These are phyloP conservation scores for Ptilodon capucinus DNA, from an alignment of 2,888 invertebrate species.

Conservation along the genomic window DNA sequence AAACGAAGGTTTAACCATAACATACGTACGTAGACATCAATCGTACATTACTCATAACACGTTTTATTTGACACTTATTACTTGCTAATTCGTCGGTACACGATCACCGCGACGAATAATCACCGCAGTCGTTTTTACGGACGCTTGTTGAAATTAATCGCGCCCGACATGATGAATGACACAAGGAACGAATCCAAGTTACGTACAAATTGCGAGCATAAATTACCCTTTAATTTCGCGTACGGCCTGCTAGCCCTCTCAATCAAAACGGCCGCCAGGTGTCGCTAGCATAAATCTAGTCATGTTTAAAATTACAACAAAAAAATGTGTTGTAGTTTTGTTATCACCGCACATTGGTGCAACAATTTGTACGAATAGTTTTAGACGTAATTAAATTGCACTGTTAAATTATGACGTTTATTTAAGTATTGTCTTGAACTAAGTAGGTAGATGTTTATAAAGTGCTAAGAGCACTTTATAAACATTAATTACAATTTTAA, in stretches of 20 bases:
- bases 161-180: constrained; percentile 71
- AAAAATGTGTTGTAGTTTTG: not conserved
- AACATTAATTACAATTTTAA: no score
- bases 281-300: constrained; percentile 66
- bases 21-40: not conserved
- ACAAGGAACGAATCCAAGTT: constrained; percentile 77
- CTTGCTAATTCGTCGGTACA: not conserved
- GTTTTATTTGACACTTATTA: not conserved
- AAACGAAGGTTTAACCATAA: no score
- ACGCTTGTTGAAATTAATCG: constrained; percentile 73
- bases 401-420: no score
- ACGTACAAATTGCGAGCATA: constrained; percentile 80
- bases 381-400: no score
- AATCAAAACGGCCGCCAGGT: constrained; percentile 67
- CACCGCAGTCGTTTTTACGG: constrained; percentile 58
- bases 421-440: no score
- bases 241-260: constrained; percentile 64
- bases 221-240: constrained; percentile 79
- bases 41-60: not conserved
- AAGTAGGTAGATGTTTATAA: no score
- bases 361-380: no score
- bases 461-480: no score
- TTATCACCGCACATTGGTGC: constrained; percentile 1
- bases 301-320: constrained; percentile 62
- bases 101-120: constrained; percentile 23